Conservation (phyloP, 35 echinoderm and acorn worm species). For the Strongylocentrotus purpuratus region DNA sequence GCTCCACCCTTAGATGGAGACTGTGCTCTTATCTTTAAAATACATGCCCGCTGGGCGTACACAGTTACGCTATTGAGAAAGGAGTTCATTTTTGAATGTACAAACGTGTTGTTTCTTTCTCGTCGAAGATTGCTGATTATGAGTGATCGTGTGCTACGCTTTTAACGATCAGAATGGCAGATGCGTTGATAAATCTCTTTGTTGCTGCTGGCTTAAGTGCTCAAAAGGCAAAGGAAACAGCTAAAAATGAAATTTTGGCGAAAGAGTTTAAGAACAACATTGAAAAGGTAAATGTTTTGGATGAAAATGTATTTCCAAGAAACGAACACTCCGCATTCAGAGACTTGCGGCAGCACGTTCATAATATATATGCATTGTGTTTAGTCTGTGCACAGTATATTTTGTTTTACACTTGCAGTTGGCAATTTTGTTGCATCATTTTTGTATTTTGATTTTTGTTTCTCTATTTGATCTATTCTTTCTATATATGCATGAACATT, state of each 20-base stretch:
- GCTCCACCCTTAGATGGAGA: too few relatives aligned
- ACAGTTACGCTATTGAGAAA: too few relatives aligned
- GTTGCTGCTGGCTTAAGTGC: conserved; percentile 88
- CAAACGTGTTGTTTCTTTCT: too few relatives aligned
- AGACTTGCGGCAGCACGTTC: neutral
- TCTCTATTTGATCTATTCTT: neutral
- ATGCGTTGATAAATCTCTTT: conserved; percentile 69
- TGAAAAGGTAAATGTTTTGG: conserved; percentile 65
- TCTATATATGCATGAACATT: too few relatives aligned
- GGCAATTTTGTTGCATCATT: neutral
- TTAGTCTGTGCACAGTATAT: neutral
- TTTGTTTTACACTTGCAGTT: neutral
- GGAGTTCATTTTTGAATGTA: too few relatives aligned
- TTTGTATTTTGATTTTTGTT: neutral
- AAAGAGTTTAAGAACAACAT: conserved; percentile 76
- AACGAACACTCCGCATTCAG: neutral
- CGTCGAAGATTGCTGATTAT: too few relatives aligned
- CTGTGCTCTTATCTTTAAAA: too few relatives aligned
- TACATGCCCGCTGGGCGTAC: too few relatives aligned
- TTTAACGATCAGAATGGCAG: conserved; percentile 9
- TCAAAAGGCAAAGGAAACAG: conserved; percentile 95
- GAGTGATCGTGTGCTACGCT: too few relatives aligned
- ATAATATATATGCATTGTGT: neutral
- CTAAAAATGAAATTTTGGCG: conserved; percentile 86
- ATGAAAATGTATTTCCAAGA: neutral